Base-by-base conservation (phyloP, 2,113 vertebrate species). In the Corythaeola cristata region DNA sequence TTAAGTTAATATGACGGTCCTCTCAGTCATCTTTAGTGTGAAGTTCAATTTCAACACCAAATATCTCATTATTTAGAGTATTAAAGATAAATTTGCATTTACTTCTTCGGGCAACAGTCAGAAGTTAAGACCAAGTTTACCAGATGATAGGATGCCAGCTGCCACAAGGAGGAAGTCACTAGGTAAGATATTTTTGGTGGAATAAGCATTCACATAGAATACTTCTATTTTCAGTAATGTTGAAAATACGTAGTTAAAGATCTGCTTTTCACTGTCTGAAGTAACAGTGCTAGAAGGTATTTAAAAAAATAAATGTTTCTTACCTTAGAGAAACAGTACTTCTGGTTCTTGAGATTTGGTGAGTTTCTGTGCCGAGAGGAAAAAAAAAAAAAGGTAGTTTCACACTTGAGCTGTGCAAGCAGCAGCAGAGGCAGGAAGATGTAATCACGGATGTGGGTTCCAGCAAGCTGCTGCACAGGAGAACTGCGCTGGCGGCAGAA, bases 361-460 rank as follows among this genome's bases (percentile, higher is more conserved):
- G 83, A 78, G 52, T 91, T 94, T 94, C 64, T 71, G 41, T 73
- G 44, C 80, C 5, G 67, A 96, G 55, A 8, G 5, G 86, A 85
- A 28, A 45, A 66, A 55, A 52, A 78, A 62, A 75, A 55, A 90
- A 95, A 68, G 28, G 30, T 62, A 76, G 93, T 94, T 96, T 97
- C 82, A 93, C 88, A 58, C 71, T 95, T 95, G 90, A 89, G 95
- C 95, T 93, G 63, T 44, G 91, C 93, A 83, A 90, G 88, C 94
- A 81, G 85, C 90, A 93, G 94, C 96, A 92, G 97, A 94, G 89
- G 98, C 96, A 97, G 98, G 97, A 98, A 98, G 98, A 98, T 98
- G 97, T 89, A 97, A 98, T 97, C 96, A 56, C 99, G 99, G 99
- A 99, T 99, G 99, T 99, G 98, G 98, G 98, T 98, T 98, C 96